Evolutionary conservation across 2,797 vertebrate species (phyloP), one percentile per base, ranked within the genome.

Genomic region (Myripristis jacobus): DNA sequence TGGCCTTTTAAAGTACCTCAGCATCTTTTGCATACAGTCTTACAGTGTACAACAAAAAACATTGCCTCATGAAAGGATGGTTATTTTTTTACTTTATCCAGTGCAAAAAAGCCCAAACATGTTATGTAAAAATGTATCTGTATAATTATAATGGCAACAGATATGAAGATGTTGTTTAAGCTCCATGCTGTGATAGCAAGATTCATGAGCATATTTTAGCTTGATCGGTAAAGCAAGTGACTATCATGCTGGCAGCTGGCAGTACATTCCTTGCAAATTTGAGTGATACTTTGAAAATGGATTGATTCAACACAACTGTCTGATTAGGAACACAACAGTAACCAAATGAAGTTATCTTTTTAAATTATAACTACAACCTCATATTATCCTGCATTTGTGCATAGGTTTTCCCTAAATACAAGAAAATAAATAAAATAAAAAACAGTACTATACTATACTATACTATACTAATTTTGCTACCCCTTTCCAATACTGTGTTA

Each of bases 1-100:
- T 63, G 62, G 67, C 29, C 54, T 51, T 69, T 58, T 34, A 24
- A 56, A 69, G 29, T 22, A 18, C 51, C 51, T 69, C n/a, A 41
- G 22, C 34, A 16, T 41, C 7, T 59, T 63, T 41, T 52, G 31
- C 21, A 1, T 31, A 41, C 24, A 71, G 46, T 58, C 21, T 25
- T 21, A 24, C 56, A 29, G 27, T 29, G 6, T 29, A 6, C 31
- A 15, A 47, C 29, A 21, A 36, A 19, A 19, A 46, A 52, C n/a
- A 46, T 3, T 41, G n/a, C 22, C 15, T 54, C 53, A 55, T 24
- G 4, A 31, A 44, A 51, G 52, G 46, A 61, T 56, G 46, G 61
- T 47, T 24, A n/a, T 10, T 15, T 73, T 57, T 61, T 43, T 43
- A 34, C 29, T 53, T 43, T 22, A 27, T 29, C 27, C 29, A 38